Evolutionary conservation across 37 sponge, comb jelly and placozoan genomes (phyloP).

Genomic region (Mnemiopsis leidyi): DNA sequence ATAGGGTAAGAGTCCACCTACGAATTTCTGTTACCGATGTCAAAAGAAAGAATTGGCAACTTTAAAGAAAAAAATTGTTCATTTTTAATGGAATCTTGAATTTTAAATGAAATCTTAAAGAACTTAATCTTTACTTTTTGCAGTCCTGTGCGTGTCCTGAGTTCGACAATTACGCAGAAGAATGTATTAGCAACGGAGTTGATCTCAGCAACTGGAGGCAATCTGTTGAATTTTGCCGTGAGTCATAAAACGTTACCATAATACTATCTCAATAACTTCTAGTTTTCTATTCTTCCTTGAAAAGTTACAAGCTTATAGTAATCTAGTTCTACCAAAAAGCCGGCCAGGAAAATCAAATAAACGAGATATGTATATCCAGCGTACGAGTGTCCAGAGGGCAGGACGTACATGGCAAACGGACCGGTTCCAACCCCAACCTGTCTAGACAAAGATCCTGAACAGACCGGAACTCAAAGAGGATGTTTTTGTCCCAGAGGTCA

Average conservation of each 20-base stretch:
- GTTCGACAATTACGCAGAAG: constrained; percentile 1
- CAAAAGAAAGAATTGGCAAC: too few species aligned
- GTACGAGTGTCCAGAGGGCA: constrained; percentile 23
- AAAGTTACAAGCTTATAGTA: too few species aligned
- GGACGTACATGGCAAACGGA: background rate
- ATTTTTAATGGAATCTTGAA: too few species aligned
- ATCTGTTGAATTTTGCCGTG: background rate
- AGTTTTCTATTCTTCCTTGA: too few species aligned
- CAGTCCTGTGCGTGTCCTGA: background rate
- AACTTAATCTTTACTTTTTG: too few species aligned
- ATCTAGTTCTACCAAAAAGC: too few species aligned
- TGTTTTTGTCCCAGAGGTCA: constrained; percentile 32
- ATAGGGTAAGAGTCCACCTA: background rate
- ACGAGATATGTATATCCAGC: too few species aligned
- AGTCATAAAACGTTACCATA: background rate
- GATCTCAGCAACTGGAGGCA: constrained; percentile 24
- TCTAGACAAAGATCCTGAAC: background rate
- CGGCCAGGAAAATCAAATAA: too few species aligned
- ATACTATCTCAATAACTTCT: too few species aligned
- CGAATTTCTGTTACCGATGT: too few species aligned
- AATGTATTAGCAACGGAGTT: background rate
- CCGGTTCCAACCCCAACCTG: constrained; percentile 19
- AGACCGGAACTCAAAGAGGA: background rate
- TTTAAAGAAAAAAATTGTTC: too few species aligned
- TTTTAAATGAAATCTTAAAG: too few species aligned